These are phyloP conservation scores for Aethes cnicana DNA, from an alignment of 2,888 invertebrate species.

Conservation along the genomic window DNA sequence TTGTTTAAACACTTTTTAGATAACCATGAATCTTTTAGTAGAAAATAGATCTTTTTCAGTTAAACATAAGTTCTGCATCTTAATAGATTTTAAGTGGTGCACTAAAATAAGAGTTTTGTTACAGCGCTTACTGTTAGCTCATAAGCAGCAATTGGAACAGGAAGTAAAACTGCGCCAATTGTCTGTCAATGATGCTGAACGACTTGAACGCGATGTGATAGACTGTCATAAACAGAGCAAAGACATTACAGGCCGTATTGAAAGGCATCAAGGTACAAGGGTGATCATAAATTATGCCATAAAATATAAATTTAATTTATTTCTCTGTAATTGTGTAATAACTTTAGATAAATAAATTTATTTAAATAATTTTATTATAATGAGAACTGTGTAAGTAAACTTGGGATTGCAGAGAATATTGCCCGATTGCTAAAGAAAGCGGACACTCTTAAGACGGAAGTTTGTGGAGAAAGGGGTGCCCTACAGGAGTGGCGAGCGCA, in stretches of 20 bases:
- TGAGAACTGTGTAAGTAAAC: too few relatives aligned
- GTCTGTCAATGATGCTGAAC: constrained; percentile 67
- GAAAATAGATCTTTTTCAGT: too few relatives aligned
- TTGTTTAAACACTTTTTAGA: too few relatives aligned
- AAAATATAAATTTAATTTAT: too few relatives aligned
- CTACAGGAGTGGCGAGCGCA: constrained; percentile 88
- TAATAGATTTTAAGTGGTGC: too few relatives aligned
- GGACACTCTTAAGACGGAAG: constrained; percentile 84
- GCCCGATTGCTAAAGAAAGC: constrained; percentile 82
- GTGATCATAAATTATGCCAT: too few relatives aligned
- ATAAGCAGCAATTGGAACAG: constrained; percentile 86
- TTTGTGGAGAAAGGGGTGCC: constrained; percentile 86
- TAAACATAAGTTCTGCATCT: too few relatives aligned
- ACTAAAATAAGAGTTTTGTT: too few relatives aligned
- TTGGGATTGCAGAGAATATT: constrained; percentile 69
- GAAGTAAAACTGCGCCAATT: constrained; percentile 84
- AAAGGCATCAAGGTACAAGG: constrained; percentile 61
- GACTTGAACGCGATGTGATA: constrained; percentile 69
- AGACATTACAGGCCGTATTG: constrained; percentile 63
- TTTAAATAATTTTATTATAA: neutral
- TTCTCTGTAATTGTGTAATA: too few relatives aligned
- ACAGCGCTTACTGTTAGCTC: constrained; percentile 85
- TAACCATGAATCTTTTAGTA: too few relatives aligned
- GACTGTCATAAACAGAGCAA: constrained; percentile 73
- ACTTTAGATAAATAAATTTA: too few relatives aligned